These are phyloP conservation scores for Colaptes auratus DNA, from an alignment of 2,113 vertebrate species.

Conservation along the genomic window DNA sequence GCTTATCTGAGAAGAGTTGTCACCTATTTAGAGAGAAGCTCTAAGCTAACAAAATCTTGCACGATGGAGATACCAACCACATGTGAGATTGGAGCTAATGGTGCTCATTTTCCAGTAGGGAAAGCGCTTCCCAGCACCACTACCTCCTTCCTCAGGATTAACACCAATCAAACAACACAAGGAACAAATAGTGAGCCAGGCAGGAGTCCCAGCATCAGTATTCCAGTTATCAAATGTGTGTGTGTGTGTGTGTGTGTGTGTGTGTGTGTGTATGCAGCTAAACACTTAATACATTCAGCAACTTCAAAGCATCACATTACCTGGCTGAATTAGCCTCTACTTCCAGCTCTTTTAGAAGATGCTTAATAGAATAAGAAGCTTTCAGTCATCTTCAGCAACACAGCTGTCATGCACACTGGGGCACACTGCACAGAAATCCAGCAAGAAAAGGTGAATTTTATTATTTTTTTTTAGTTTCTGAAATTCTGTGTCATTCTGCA, in stretches of 20 bases:
- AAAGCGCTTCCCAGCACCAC: not conserved
- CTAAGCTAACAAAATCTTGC: conserved; percentile 35
- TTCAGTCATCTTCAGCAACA: not conserved
- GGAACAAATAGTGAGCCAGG: not conserved
- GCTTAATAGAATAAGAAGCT: conserved; percentile 12
- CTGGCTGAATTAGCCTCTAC: not conserved
- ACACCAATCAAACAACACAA: not conserved
- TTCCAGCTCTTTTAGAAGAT: not conserved
- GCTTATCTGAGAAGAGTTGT: conserved; percentile 65
- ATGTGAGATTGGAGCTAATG: not conserved
- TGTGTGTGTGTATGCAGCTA: no score
- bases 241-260: no score
- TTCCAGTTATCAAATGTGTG: not conserved
- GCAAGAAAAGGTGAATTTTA: not conserved
- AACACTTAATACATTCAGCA: not conserved
- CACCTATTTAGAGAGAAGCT: conserved; percentile 39
- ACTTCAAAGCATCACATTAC: conserved; percentile 14
- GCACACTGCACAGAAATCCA: not conserved
- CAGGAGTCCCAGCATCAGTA: not conserved
- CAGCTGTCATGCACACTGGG: accelerated
- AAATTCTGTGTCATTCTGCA: not conserved
- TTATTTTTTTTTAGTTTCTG: not conserved
- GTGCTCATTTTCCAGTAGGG: not conserved
- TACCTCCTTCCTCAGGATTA: not conserved
- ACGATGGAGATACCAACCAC: conserved; percentile 10